These are phyloP conservation scores for Uloborus plumipes DNA, from an alignment of 2,888 invertebrate species.

Conservation along the genomic window DNA sequence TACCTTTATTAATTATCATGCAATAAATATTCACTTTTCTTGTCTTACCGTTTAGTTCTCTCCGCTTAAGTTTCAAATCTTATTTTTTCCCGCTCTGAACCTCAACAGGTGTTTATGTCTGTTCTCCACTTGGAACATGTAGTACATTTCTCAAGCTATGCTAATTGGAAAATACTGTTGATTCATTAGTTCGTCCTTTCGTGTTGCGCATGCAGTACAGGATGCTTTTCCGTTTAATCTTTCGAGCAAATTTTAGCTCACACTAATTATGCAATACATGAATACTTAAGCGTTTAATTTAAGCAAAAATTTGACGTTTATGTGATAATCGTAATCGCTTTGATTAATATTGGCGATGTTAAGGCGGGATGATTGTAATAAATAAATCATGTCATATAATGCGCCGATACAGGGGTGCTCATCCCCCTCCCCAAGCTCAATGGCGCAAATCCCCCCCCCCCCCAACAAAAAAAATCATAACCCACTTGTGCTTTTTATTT, in stretches of 20 bases:
- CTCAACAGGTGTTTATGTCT: constrained; percentile 46
- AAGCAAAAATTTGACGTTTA: too few species aligned
- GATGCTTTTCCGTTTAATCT: constrained; percentile 20
- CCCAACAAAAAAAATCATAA: too few species aligned
- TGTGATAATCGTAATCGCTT: too few species aligned
- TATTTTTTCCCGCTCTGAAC: constrained; percentile 29
- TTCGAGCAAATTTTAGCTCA: constrained; percentile 33
- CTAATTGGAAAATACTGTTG: constrained; percentile 33
- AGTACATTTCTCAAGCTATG: constrained; percentile 34
- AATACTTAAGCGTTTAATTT: too few species aligned
- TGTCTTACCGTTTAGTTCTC: constrained; percentile 11
- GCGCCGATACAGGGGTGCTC: too few species aligned
- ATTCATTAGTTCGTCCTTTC: constrained; percentile 33
- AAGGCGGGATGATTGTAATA: too few species aligned
- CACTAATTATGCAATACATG: constrained; percentile 38
- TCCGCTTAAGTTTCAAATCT: constrained; percentile 4
- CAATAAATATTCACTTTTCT: constrained; percentile 7
- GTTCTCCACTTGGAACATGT: neutral
- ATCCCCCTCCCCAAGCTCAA: too few species aligned
- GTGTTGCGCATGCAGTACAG: neutral
- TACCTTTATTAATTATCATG: constrained; percentile 32
- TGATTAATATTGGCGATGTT: too few species aligned
- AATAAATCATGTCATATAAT: too few species aligned
- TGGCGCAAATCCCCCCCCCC: too few species aligned
- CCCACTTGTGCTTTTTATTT: too few species aligned